Evolutionary conservation across 1,140 invertebrate species (phyloP), one percentile per base, ranked within the genome.

Genomic region (Cheumatopsyche charites): DNA sequence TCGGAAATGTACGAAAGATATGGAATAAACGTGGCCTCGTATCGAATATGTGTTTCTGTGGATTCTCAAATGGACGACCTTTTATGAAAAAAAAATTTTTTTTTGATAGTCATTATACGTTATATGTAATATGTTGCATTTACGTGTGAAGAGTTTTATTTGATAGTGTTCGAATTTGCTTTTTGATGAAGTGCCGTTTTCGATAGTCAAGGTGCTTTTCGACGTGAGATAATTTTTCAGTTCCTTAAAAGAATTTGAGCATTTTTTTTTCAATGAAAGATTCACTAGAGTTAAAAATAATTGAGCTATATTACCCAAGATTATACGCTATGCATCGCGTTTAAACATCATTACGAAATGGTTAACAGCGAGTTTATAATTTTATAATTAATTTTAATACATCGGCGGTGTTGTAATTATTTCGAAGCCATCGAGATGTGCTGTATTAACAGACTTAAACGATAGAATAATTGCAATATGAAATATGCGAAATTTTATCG

Each of bases 311-410:
- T 36, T 36, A 36, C 3, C 29, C 29, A 36, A 36, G 29, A 36
- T 36, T 36, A 36, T 36, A 36, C 29, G 29, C 3, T 52, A 17
- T 25, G 26, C 58, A 62, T n/a, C 26, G 58, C n/a, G 52, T 6
- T 58, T 58, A 3, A 19, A 58, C 12, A 62, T 3, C 15, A 36
- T 62, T 29, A 25, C 23, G 23, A 62, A 62, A 62, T 12, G 3
- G 4, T 62, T 62, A 29, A 62, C 11, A 62, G 23, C n/a, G 12
- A 26, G 19, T 25, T 62, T 21, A 26, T 13, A 29, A 36, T 25
- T 62, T 62, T 62, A 62, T 62, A 62, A 62, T 62, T 62, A 29
- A 9, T 36, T 21, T 26, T 62, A 62, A 62, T 62, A n/a, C n/a
- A 11, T 21, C n/a, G 23, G 26, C 23, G 23, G n/a, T 62, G 58